Evolutionary conservation across 1,140 invertebrate species (phyloP).

Genomic region (Tetramorium simillimum): DNA sequence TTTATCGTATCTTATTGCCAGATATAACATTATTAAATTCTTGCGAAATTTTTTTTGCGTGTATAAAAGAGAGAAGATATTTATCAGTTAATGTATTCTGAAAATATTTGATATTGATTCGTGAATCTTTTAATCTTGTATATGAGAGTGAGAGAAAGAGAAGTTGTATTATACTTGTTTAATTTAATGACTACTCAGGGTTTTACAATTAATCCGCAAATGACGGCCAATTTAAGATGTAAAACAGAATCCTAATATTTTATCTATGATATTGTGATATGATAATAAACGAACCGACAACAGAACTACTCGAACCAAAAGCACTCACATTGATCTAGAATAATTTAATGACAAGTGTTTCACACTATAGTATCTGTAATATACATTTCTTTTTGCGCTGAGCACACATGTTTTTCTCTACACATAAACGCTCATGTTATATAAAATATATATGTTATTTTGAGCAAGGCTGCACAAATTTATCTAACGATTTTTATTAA

Average conservation of each 20-base stretch:
- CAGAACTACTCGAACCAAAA: conserved; percentile 1
- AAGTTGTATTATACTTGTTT: conserved; percentile 17
- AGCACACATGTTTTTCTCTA: not conserved
- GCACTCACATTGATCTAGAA: not conserved
- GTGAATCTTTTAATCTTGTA: not conserved
- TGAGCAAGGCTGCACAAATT: not conserved
- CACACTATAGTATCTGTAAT: not conserved
- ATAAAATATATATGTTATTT: not conserved
- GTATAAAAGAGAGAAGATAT: not conserved
- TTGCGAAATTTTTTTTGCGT: not conserved
- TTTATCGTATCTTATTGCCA: not conserved
- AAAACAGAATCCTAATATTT: conserved; percentile 45
- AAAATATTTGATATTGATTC: conserved; percentile 19
- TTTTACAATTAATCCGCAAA: conserved; percentile 44
- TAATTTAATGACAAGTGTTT: conserved; percentile 1
- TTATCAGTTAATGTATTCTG: not conserved
- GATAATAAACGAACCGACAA: conserved; percentile 13
- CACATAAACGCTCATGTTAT: not conserved
- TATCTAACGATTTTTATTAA: not conserved
- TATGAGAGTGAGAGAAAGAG: not conserved
- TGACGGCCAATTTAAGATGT: conserved; percentile 31
- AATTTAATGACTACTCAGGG: conserved; percentile 49
- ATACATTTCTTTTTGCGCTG: not conserved
- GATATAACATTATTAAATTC: not conserved
- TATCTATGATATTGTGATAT: conserved; percentile 50